Conservation (phyloP, 2,113 vertebrate species). For the Prionailurus bengalensis region DNA sequence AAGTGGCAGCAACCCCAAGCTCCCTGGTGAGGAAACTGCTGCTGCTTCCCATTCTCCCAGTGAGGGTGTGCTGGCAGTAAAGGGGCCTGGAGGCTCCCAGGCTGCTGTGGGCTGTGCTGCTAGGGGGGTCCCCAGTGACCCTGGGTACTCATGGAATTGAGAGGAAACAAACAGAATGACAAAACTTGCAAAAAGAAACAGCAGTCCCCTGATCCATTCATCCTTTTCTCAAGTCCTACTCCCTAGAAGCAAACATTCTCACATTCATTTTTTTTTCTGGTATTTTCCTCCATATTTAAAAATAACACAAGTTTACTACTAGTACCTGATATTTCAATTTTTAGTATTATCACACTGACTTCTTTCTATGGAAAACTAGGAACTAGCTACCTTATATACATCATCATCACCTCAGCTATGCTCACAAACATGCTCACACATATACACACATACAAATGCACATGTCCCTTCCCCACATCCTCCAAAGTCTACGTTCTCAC, state of each 20-base stretch:
- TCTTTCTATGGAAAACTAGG: background rate
- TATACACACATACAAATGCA: background rate
- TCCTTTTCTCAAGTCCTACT: background rate
- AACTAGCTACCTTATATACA: background rate
- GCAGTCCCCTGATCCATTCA: background rate
- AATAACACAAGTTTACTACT: background rate
- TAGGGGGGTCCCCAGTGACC: background rate
- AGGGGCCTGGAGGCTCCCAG: accelerated
- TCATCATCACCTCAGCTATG: background rate
- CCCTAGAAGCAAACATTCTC: background rate
- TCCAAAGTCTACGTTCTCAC: background rate
- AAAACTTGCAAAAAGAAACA: background rate
- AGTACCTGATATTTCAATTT: background rate
- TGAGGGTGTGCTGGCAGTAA: accelerated
- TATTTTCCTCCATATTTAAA: background rate
- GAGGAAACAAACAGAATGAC: background rate
- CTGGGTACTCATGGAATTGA: background rate
- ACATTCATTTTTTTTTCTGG: background rate
- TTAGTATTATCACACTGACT: background rate
- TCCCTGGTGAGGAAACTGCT: conserved; percentile 47
- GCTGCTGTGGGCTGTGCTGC: background rate
- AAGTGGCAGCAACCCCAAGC: conserved; percentile 74
- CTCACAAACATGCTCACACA: background rate
- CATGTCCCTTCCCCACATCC: background rate
- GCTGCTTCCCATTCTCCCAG: conserved; percentile 65